Conservation (phyloP, 1,140 invertebrate genomes). For the Pararge aegeria region DNA sequence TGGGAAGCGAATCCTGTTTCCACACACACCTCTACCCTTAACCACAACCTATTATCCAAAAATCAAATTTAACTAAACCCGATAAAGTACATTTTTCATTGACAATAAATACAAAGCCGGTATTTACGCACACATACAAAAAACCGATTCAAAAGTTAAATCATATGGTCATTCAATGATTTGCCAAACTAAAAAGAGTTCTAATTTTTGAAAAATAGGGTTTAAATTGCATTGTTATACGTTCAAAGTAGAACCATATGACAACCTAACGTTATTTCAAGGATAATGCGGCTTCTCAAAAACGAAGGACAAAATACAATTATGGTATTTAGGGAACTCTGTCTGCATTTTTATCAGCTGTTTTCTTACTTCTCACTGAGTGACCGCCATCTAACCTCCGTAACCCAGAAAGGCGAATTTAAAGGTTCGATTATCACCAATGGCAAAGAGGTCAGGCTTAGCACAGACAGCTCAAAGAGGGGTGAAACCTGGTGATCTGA, state of each 20-base stretch:
- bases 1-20: slow-evolving; percentile 72
- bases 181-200: slow-evolving; percentile 18
- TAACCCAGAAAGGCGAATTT: too few species aligned
- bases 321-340: slow-evolving; percentile 13
- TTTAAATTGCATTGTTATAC: slow-evolving; percentile 11
- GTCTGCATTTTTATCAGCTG: slow-evolving; percentile 15
- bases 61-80: slow-evolving; percentile 1
- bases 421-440: too few species aligned
- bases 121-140: slow-evolving; percentile 46
- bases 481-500: too few species aligned
- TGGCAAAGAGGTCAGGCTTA: too few species aligned
- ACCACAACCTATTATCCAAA: slow-evolving; percentile 12
- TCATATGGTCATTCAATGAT: slow-evolving; percentile 55
- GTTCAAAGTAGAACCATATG: slow-evolving; percentile 29
- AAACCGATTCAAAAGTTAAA: slow-evolving; percentile 55
- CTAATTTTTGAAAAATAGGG: slow-evolving; percentile 8
- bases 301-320: slow-evolving; percentile 9
- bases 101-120: slow-evolving; percentile 35
- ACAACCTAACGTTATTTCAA: slow-evolving; percentile 20
- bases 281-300: slow-evolving; percentile 15
- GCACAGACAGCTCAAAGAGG: too few species aligned
- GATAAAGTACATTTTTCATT: slow-evolving; percentile 25
- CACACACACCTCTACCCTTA: slow-evolving; percentile 36
- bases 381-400: too few species aligned
- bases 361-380: slow-evolving; percentile 3